Conservation (phyloP, 2,888 invertebrate species). For the Incurvaria masculella region DNA sequence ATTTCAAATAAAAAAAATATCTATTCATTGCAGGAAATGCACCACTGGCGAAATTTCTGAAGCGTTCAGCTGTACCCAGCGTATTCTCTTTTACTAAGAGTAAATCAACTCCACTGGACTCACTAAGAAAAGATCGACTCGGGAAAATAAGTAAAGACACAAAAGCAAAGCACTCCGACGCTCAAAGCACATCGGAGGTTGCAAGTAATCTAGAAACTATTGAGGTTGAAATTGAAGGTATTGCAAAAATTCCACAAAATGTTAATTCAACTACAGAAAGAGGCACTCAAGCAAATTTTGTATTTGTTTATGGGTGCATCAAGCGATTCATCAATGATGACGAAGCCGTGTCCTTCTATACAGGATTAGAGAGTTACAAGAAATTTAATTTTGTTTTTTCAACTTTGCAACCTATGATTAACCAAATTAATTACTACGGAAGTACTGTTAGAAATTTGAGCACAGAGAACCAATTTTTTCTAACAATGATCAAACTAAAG, state of each 20-base stretch:
- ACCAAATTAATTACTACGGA: conserved; percentile 2
- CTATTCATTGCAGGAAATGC: neutral
- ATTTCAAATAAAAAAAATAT: neutral
- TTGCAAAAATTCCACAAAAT: neutral
- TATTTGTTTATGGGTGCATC: no score
- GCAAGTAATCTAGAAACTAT: neutral
- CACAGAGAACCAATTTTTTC: conserved; percentile 6
- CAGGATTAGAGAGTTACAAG: neutral
- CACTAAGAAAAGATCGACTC: no score
- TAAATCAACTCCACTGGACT: neutral
- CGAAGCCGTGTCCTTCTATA: conserved; percentile 1
- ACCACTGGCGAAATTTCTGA: neutral
- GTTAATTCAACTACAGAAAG: no score
- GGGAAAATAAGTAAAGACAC: no score
- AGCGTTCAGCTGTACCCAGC: neutral
- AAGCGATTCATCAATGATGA: neutral
- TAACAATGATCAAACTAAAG: conserved; percentile 1
- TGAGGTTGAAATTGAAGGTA: neutral
- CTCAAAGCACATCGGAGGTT: neutral
- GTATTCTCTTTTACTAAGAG: neutral
- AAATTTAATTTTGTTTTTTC: conserved; percentile 3
- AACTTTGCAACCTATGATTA: no score
- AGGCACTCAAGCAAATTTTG: no score
- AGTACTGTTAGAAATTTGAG: conserved; percentile 1
- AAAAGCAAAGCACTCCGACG: neutral